Evolutionary conservation across 1,140 invertebrate species (phyloP).

Genomic region (Macrotrachela quadricornifera): DNA sequence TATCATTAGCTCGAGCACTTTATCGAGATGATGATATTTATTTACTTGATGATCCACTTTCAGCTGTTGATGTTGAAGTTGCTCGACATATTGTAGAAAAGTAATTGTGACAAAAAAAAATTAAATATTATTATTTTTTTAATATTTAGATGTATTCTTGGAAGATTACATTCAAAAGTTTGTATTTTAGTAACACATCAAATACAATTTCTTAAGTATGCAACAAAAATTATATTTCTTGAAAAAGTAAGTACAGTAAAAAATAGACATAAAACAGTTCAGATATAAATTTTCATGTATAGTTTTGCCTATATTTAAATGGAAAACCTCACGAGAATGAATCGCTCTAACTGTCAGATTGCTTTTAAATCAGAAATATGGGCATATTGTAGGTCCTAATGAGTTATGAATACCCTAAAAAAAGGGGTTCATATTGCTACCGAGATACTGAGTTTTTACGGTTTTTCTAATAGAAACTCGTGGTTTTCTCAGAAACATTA

Average conservation of each 20-base stretch:
- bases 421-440: no score
- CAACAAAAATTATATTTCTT: conserved; percentile 50
- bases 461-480: no score
- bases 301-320: background rate
- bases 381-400: background rate
- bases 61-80: conserved; percentile 67
- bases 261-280: background rate
- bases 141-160: conserved; percentile 29
- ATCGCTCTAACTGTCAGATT: background rate
- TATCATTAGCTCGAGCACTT: conserved; percentile 49
- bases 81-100: conserved; percentile 77
- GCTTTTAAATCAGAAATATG: background rate
- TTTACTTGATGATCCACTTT: conserved; percentile 56
- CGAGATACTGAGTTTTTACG: no score
- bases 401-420: no score
- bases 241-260: conserved; percentile 38
- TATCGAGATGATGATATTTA: conserved; percentile 58
- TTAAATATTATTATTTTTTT: no score
- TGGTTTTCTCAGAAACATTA: no score
- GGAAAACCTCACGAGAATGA: background rate
- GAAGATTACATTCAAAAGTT: conserved; percentile 47
- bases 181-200: conserved; percentile 65
- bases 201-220: conserved; percentile 51
- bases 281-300: background rate
- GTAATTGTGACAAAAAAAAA: conserved; percentile 37